Base-by-base conservation (phyloP, 2,797 vertebrate species). In the Acanthornis magna region DNA sequence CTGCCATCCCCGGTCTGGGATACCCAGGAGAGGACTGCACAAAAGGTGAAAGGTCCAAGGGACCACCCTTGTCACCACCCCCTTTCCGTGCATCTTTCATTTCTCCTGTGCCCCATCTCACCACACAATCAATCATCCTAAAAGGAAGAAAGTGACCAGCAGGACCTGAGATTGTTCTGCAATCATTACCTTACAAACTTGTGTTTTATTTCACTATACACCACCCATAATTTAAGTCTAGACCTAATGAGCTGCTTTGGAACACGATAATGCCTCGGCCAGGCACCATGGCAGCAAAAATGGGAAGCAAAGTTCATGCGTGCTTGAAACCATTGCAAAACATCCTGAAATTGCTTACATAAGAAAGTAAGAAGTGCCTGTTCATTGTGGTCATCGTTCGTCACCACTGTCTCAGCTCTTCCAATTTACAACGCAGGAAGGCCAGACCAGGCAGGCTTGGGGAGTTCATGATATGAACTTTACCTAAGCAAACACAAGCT, bases 201-300 rank as follows among this genome's bases (percentile, higher is more conserved):
- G 36, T 47, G n/a, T 22, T 79, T 73, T 45, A 50, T 66, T 82
- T 82, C 36, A 40, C 22, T 92, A 22, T 20, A 11, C 42, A 26
- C 47, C 47, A 53, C 18, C 29, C 15, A 16, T 43, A 55, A 77
- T 6, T 18, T 7, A 47, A 78, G 14, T 32, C 50, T 53, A 55
- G 38, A 32, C n/a, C 6, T 29, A 21, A n/a, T 1, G 10, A 57
- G 34, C 32, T 30, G 21, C 38, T 47, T n/a, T 55, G 60, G 67
- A 58, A 73, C 42, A n/a, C 0, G 0, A 5, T 2, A 13, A 60
- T 57, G 12, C 13, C 29, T 45, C 0, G 0, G 17, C 22, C 47
- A 50, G 32, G 43, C 53, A 63, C 55, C 0, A 0, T 0, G 11
- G 62, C 36, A 26, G 23, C 21, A 82, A 60, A 88, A 92, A 74